phyloP scores from a whole-genome alignment of 2,113 vertebrate genomes.

The Neogobius melanostomus region DNA sequence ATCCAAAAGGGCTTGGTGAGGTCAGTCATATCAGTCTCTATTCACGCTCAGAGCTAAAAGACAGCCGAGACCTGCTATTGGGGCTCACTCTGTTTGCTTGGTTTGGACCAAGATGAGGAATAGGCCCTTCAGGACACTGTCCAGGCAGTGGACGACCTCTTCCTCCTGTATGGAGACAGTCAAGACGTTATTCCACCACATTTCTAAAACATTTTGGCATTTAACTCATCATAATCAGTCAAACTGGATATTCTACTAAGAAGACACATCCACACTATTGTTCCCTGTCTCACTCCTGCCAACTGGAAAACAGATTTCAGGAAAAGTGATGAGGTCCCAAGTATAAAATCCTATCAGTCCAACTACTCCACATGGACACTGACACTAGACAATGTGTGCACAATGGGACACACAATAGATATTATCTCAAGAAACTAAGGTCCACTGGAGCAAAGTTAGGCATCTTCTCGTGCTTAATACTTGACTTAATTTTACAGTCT shows the following conservation, averaged over 20 bases:
- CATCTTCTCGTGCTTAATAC: not conserved
- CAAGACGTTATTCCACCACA: slow-evolving; percentile 12
- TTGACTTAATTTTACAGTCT: not conserved
- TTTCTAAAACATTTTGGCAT: slow-evolving; percentile 22
- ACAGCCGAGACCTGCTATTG: slow-evolving; percentile 29
- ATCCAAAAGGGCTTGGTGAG: slow-evolving; percentile 35
- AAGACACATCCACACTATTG: slow-evolving; percentile 2
- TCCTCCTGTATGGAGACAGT: slow-evolving; percentile 10
- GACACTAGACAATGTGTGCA: slow-evolving; percentile 30
- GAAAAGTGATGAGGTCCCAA: slow-evolving; percentile 31
- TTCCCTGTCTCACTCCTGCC: slow-evolving; percentile 9
- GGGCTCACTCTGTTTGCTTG: slow-evolving; percentile 47
- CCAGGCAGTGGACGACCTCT: slow-evolving; percentile 36
- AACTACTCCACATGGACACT: slow-evolving; percentile 36
- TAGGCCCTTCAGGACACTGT: slow-evolving; percentile 30
- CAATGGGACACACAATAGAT: slow-evolving; percentile 5
- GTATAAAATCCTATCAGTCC: slow-evolving; percentile 21
- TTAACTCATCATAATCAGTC: slow-evolving; percentile 42
- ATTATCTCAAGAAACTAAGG: not conserved
- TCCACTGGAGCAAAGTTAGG: not conserved
- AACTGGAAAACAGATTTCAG: slow-evolving; percentile 41
- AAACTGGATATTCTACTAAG: slow-evolving; percentile 18
- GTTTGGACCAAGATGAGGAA: slow-evolving; percentile 46
- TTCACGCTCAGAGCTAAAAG: slow-evolving; percentile 27
- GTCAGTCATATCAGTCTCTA: slow-evolving; percentile 46